Evolutionary conservation across 2,797 vertebrate genomes (phyloP), one percentile per base, ranked within the genome.

Genomic region (Astyanax mexicanus): DNA sequence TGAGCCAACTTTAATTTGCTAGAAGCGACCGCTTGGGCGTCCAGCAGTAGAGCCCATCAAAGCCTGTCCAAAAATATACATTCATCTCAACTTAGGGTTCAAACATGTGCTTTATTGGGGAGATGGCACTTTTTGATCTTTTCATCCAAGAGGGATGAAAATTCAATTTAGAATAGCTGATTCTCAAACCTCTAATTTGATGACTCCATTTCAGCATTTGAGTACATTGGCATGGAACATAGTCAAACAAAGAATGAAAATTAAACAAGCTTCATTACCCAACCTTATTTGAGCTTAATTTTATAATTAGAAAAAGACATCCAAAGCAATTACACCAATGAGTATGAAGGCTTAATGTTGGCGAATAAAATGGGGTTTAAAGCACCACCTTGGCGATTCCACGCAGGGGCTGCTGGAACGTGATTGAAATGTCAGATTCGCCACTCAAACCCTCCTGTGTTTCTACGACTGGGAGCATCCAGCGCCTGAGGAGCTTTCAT

Each of bases 271-370:
- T 88, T 87, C 88, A 90, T 90, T 89, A 88, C 84, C 86, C 86
- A 75, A 83, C 81, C 84, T 87, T 88, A 90, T 89, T 90, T 86
- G 75, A 89, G 81, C 85, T 87, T 87, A 86, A 88, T 89, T 91
- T 81, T 89, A 89, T 90, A 89, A 90, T 92, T 88, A 90, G 81
- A 87, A 87, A 87, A 90, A 88, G 85, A 90, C 86, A 89, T 89
- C 85, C 84, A 80, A 83, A 84, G 82, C 88, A 88, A 88, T 89
- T 87, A 87, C 77, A 72, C 79, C 79, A 81, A 86, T 44, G 69
- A 81, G 81, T 78, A 85, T 84, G 77, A 84, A 72, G 78, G 71
- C 77, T 80, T 84, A 84, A 85, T 80, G 76, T 74, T 82, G 77
- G 75, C 61, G 73, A 79, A 80, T 82, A 71, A 84, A 84, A 84